phyloP scores from a whole-genome alignment of 1,140 invertebrate species.

The Parasteatoda tepidariorum region DNA sequence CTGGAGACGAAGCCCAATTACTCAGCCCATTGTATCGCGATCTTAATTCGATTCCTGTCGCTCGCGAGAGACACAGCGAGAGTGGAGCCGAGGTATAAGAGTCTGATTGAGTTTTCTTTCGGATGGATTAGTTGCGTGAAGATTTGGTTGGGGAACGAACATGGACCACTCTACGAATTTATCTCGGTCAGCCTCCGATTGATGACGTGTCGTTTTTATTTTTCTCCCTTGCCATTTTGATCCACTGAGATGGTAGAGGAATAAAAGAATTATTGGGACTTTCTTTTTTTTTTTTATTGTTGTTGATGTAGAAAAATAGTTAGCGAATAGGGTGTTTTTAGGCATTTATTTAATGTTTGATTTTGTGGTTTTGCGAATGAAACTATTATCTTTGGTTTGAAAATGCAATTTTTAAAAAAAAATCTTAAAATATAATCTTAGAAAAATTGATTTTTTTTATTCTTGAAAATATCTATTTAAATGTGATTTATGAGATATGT shows the following conservation, averaged over 20 bases:
- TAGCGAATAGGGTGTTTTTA: no score
- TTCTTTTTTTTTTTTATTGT: no score
- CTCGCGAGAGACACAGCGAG: not conserved
- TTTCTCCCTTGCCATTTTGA: not conserved
- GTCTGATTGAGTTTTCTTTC: conserved; percentile 37
- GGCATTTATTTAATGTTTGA: no score
- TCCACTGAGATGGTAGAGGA: not conserved
- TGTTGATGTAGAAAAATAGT: no score
- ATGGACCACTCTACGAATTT: not conserved
- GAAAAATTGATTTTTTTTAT: no score
- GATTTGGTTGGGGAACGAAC: not conserved
- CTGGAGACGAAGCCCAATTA: conserved; percentile 25
- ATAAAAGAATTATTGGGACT: not conserved
- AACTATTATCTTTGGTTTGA: no score
- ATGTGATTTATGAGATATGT: no score
- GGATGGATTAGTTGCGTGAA: not conserved
- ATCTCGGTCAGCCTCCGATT: not conserved
- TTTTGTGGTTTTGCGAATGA: no score
- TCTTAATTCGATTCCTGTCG: conserved; percentile 43
- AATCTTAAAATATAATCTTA: no score
- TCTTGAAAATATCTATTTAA: no score
- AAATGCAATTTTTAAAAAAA: no score
- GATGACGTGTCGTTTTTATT: not conserved
- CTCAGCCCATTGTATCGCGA: conserved; percentile 37
- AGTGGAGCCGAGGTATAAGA: not conserved